phyloP scores from a whole-genome alignment of 1,140 invertebrate species.

The Batillaria attramentaria region DNA sequence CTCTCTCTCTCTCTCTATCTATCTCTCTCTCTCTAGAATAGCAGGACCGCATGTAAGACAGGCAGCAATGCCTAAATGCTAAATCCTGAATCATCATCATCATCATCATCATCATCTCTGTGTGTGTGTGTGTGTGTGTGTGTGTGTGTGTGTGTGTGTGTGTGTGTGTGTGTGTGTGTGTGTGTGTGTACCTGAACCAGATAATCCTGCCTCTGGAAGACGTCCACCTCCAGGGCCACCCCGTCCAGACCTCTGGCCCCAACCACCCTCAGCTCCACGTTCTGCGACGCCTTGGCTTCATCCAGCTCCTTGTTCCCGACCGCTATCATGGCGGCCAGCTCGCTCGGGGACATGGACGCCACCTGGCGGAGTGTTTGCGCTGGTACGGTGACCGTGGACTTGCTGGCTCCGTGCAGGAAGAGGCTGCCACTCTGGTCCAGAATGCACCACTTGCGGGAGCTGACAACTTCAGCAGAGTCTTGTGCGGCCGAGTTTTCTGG shows the following conservation, averaged over 20 bases:
- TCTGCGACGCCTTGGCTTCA: background rate
- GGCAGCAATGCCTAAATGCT: no score
- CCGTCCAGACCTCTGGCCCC: background rate
- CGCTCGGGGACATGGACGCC: constrained; percentile 1
- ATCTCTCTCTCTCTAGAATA: no score
- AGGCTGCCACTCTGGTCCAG: constrained; percentile 30
- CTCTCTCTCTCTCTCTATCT: no score
- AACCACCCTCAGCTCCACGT: constrained; percentile 23
- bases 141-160: background rate
- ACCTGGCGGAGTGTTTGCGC: background rate
- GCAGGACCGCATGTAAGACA: no score
- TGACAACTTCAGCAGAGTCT: background rate
- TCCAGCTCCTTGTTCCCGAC: constrained; percentile 17
- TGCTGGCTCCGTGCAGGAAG: constrained; percentile 15
- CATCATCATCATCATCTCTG: background rate
- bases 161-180: constrained; percentile 10
- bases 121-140: background rate
- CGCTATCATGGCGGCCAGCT: constrained; percentile 12
- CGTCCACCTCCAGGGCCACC: constrained; percentile 3
- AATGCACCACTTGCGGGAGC: constrained; percentile 10
- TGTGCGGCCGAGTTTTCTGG: background rate
- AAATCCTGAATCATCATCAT: no score
- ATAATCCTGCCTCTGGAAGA: constrained; percentile 24
- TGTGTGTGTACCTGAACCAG: constrained; percentile 23
- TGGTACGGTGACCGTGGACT: background rate